phyloP scores from a whole-genome alignment of 2,797 vertebrate genomes.

The Avahi laniger region DNA sequence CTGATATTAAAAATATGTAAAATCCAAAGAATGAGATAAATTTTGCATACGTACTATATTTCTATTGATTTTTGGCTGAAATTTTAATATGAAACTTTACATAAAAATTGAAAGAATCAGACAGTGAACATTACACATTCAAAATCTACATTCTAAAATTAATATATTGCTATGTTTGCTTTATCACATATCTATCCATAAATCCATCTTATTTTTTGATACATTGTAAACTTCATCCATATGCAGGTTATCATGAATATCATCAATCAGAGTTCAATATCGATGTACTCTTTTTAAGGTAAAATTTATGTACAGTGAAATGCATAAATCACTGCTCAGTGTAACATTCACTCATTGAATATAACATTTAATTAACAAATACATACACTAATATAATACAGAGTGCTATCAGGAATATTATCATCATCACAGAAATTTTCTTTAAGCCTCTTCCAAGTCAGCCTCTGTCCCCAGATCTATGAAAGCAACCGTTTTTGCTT shows the following conservation, averaged over 20 bases:
- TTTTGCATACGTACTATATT: background rate
- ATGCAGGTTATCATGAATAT: background rate
- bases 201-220: background rate
- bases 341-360: background rate
- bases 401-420: background rate
- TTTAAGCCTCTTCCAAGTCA: background rate
- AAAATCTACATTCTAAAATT: background rate
- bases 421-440: background rate
- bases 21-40: background rate
- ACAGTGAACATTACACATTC: background rate
- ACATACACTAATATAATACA: background rate
- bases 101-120: too few relatives aligned
- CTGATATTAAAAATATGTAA: slow-evolving; percentile 1
- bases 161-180: background rate
- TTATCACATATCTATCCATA: background rate
- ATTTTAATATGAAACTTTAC: background rate
- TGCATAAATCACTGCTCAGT: background rate
- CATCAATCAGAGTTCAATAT: background rate
- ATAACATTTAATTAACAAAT: background rate
- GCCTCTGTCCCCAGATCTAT: background rate
- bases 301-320: background rate
- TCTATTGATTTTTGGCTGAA: background rate
- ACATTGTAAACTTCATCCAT: background rate
- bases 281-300: background rate
- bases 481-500: background rate